phyloP scores from a whole-genome alignment of 2,797 vertebrate species.

The Arctocebus calabarensis region DNA sequence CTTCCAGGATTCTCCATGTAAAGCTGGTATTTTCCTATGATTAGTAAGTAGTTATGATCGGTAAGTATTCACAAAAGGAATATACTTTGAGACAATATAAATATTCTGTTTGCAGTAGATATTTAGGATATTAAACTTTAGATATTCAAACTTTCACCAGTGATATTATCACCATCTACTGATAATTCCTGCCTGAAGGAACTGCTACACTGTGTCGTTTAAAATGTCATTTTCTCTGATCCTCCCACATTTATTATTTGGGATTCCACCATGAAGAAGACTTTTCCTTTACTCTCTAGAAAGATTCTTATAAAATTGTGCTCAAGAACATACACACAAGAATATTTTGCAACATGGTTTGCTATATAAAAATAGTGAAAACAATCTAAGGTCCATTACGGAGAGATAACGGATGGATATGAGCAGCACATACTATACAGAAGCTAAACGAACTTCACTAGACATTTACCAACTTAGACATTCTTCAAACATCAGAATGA shows the following conservation, averaged over 20 bases:
- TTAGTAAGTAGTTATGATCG: neutral
- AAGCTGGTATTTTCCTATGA: conserved; percentile 23
- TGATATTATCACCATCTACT: neutral
- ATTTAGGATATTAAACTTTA: neutral
- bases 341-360: neutral
- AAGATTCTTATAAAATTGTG: neutral
- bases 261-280: neutral
- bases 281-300: neutral
- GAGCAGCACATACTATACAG: neutral
- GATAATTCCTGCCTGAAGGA: neutral
- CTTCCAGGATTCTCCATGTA: neutral
- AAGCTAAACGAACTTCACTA: neutral
- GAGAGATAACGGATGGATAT: neutral
- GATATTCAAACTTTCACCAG: neutral
- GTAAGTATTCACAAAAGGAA: neutral
- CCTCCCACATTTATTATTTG: neutral
- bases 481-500: neutral
- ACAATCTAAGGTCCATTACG: neutral
- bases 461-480: neutral
- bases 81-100: neutral
- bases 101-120: neutral
- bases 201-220: neutral
- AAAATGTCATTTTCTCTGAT: conserved; percentile 18
- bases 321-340: neutral
- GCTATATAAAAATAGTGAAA: neutral